Evolutionary conservation across 2,113 vertebrate genomes (phyloP), one percentile per base, ranked within the genome.

Genomic region (Atrichornis clamosus): DNA sequence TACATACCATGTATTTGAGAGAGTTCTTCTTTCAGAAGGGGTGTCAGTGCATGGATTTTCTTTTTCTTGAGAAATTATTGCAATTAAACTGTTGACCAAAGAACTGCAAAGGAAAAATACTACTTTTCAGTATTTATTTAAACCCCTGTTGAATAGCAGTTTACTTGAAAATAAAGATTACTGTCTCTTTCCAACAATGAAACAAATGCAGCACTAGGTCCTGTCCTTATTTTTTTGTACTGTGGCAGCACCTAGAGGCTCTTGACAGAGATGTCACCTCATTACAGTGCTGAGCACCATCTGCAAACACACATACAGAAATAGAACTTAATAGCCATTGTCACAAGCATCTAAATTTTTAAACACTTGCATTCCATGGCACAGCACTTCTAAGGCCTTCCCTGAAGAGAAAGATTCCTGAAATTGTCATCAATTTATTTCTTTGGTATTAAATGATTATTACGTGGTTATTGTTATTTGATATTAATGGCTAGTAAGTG

Each of bases 181-280:
- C 39, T 22, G 14, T 77, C 22, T 62, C 11, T 46, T 81, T 49
- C 13, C 5, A 72, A 50, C 13, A 84, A 84, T 33, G 30, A 79
- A 65, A n/a, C 17, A 32, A 85, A 78, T 72, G 42, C 44, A 75
- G 49, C 60, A 33, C n/a, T 64, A 15, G 4, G 3, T 78, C 24
- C 32, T 47, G 4, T 78, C 24, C 32, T 47, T 77, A n/a, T n/a
- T 60, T 87, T 90, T 89, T 84, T 68, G 86, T 95, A 10, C 58
- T 92, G 32, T 93, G 88, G 95, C 86, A 96, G 76, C 96, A 96
- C 90, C 90, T 91, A 94, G 83, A 96, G 95, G 95, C 44, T 86
- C 32, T 77, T 58, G 24, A 44, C 47, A 78, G 90, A 74, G 68
- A 60, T 90, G 47, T 44, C 13, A 5, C 35, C 6, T 3, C 15